Evolutionary conservation across 2,888 invertebrate genomes (phyloP).

Genomic region (Gibbula magus): DNA sequence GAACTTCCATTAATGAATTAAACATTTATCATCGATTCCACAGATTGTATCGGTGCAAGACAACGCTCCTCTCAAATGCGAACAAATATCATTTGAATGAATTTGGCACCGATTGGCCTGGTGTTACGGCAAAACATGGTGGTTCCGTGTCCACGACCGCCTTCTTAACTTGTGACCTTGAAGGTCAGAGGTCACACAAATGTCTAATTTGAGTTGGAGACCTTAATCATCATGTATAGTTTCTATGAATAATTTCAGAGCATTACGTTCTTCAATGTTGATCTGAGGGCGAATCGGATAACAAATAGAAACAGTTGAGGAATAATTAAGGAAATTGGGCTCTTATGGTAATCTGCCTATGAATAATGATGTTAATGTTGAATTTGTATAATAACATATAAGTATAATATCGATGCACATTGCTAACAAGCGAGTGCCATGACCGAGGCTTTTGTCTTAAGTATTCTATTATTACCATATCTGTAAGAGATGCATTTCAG

Average conservation of each 20-base stretch:
- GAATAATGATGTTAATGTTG: slow-evolving; percentile 21
- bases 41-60: no score
- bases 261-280: slow-evolving; percentile 8
- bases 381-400: slow-evolving; percentile 5
- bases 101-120: no score
- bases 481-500: no score
- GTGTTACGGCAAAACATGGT: no score
- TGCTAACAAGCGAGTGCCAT: no score
- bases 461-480: no score
- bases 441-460: no score
- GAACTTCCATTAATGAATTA: no score
- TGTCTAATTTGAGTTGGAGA: not conserved
- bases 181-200: not conserved
- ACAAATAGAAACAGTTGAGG: slow-evolving; percentile 5
- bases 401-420: slow-evolving; percentile 10
- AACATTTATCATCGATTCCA: no score
- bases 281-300: not conserved
- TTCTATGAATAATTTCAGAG: slow-evolving; percentile 6
- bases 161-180: not conserved
- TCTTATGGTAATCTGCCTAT: slow-evolving; percentile 12
- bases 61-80: no score
- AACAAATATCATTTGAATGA: no score
- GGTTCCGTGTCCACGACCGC: no score
- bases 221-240: not conserved
- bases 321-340: slow-evolving; percentile 13